These are phyloP conservation scores for Rhizoglyphus robini DNA, from an alignment of 1,140 invertebrate species.

Conservation along the genomic window DNA sequence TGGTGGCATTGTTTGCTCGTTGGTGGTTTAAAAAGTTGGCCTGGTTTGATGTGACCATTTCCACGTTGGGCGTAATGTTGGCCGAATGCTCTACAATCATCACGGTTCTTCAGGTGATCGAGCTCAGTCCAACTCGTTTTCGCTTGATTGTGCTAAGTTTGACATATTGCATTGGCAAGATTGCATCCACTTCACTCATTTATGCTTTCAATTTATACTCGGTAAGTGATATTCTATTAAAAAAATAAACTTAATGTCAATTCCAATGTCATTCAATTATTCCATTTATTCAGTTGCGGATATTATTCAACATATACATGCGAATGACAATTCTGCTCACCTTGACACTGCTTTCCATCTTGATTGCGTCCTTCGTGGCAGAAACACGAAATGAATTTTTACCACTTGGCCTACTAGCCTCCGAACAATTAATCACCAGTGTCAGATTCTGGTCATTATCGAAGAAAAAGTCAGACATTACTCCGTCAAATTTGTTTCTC, in stretches of 20 bases:
- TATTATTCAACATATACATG: not conserved
- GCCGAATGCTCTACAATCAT: not conserved
- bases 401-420: not conserved
- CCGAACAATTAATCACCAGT: slow-evolving; percentile 12
- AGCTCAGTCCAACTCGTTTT: not conserved
- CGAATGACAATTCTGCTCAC: not conserved
- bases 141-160: not conserved
- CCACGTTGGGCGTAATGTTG: slow-evolving; percentile 7
- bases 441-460: slow-evolving; percentile 11
- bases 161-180: not conserved
- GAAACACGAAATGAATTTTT: slow-evolving; percentile 16
- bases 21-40: not conserved
- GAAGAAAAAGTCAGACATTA: slow-evolving; percentile 8
- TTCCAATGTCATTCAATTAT: not conserved
- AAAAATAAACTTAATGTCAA: not conserved
- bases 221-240: not conserved
- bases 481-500: not conserved
- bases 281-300: not conserved
- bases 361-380: slow-evolving; percentile 2
- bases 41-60: slow-evolving; percentile 4
- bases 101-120: not conserved
- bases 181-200: not conserved
- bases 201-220: not conserved
- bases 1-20: not conserved
- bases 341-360: not conserved